Percentiles rank a stretch among this genome's conserved stretches.
These are phyloP conservation scores for Catamblyrhynchus diadema DNA, from an alignment of 2,797 vertebrate genomes.

Conservation along the genomic window DNA sequence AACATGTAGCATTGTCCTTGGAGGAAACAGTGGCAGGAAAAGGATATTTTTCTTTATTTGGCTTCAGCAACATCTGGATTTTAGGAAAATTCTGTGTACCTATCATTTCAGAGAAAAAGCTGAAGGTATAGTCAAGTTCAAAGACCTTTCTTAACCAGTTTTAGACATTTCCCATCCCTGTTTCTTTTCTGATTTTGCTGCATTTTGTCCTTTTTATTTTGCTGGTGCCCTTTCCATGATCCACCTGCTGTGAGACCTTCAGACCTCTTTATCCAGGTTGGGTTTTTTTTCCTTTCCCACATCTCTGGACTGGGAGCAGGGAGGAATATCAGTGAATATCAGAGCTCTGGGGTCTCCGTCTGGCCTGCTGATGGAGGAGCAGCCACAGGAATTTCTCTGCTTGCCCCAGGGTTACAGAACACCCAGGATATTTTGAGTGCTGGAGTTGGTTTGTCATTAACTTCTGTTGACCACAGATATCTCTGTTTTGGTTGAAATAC, in stretches of 20 bases:
- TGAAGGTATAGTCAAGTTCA: neutral
- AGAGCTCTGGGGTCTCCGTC: accelerated
- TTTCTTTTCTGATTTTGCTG: neutral
- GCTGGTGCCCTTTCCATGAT: neutral
- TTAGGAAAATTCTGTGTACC: neutral
- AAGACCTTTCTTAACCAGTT: neutral
- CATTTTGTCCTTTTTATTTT: neutral
- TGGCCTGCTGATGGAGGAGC: neutral
- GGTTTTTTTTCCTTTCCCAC: neutral
- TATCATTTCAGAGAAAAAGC: neutral
- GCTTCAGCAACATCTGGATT: neutral
- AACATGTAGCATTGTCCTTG: neutral
- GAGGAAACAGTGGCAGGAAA: neutral
- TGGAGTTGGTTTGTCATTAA: neutral
- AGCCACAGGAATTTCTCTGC: neutral
- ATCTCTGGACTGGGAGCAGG: neutral
- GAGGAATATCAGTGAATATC: neutral
- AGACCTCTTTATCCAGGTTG: neutral
- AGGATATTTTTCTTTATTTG: neutral
- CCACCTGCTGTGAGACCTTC: neutral
- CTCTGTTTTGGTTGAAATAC: neutral
- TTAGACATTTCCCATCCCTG: neutral
- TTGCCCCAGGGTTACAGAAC: neutral
- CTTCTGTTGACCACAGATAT: neutral
- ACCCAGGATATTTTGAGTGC: neutral